Evolutionary conservation across 2,888 invertebrate species (phyloP).

Genomic region (Leptothorax acervorum): DNA sequence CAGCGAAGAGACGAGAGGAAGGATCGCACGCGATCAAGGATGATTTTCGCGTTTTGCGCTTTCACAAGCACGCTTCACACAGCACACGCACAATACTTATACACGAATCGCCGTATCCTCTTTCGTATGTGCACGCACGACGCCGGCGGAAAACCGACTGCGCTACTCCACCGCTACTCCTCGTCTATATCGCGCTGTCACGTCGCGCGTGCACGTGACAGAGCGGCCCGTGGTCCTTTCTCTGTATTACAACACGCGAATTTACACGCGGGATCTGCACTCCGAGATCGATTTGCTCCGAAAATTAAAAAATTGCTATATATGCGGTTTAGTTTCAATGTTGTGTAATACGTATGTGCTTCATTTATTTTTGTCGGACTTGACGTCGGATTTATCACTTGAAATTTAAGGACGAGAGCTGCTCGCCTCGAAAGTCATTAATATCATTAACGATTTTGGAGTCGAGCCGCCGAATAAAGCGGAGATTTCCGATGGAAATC

Average conservation of each 20-base stretch:
- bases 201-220: slow-evolving; percentile 60
- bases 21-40: slow-evolving; percentile 25
- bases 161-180: slow-evolving; percentile 49
- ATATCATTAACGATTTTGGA: neutral
- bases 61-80: slow-evolving; percentile 40
- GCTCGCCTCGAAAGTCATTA: neutral
- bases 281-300: neutral
- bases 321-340: neutral
- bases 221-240: neutral
- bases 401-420: neutral
- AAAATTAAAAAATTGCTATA: neutral
- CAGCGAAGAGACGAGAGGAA: neutral
- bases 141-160: slow-evolving; percentile 60
- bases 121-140: neutral
- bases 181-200: slow-evolving; percentile 74
- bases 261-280: neutral
- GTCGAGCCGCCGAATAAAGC: neutral
- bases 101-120: neutral
- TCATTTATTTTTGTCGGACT: neutral
- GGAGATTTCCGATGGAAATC: neutral
- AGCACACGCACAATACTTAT: neutral
- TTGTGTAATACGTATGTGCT: neutral
- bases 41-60: slow-evolving; percentile 11
- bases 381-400: neutral
- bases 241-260: neutral